Base-by-base conservation (phyloP, 2,888 invertebrate genomes). In the Thymelicus acteon region DNA sequence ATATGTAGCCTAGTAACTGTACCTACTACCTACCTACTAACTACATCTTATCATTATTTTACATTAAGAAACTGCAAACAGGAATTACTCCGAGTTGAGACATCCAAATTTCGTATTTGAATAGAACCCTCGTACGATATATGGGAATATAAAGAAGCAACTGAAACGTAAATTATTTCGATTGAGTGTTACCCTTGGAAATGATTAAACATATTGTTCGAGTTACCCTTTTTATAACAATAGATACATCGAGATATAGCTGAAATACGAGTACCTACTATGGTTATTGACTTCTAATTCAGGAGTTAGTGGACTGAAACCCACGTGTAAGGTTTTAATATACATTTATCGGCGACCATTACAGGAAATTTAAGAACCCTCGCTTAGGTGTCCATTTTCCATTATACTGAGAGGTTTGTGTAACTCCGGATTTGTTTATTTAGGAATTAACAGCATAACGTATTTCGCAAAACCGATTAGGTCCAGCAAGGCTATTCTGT, bases 171-270 rank as follows among this genome's bases (percentile, higher is more conserved):
- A 39, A n/a, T 39, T 58, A 58, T 39, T 58, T 39, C 13, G 37
- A 58, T 58, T n/a, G 24, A n/a, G 6, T 52, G n/a, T 12, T 31
- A 49, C 62, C 69, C 12, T 52, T 60, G 12, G 40, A 49, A 60
- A 40, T 70, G 49, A 64, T 40, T 64, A 49, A 40, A 37, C 44
- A 12, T 48, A 70, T 60, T 64, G 64, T 64, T 31, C 62, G 47
- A 58, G 40, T 13, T 31, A 64, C 49, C 64, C 60, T 70, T 44
- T 52, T 31, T 31, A 31, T 49, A n/a, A 60, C 64, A 49, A 64
- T 19, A 19, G 19, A 19, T 52, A 49, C n/a, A 3, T 60, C 57
- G 39, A n/a, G 63, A 58, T 40, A 58, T 37, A 8, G 8, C 47
- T 54, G 8, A 24, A 24, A 54, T 54, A 54, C 12, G 10, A 49